Base-by-base conservation (phyloP, 1,140 invertebrate genomes). In the Drosophila varians region DNA sequence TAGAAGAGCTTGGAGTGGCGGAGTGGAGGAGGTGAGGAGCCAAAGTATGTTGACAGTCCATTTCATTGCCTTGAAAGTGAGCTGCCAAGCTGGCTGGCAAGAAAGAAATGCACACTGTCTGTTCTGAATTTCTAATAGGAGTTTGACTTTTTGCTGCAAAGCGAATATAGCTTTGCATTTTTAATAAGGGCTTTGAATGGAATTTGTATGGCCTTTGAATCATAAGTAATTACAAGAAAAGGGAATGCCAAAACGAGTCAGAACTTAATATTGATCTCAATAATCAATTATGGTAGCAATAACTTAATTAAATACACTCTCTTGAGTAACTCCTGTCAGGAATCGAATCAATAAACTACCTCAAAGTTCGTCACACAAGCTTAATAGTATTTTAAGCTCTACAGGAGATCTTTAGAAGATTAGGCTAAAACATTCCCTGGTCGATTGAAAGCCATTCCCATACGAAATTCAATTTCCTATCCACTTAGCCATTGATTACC, bases 381-480 rank as follows among this genome's bases (percentile, higher is more conserved):
- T 23, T 9, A 25, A 18, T 56, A 21, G 38, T 12, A 23, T n/a
- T 26, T 7, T 9, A 7, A 16, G 42, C 6, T 38, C 9, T 0
- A 5, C 5, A 3, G 3, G 11, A 61, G 12, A 34, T 42, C 21
- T 19, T 11, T 14, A 43, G 3, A 7, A 12, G 26, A 62, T 62
- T 43, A 43, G 8, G 21, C 36, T 21, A 47, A 64, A 60, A 26
- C 60, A 36, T 40, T 64, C 36, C 36, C 12, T 57, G 54, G 21
- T 16, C 19, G 26, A 38, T 48, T 64, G 28, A 64, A 23, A 28
- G 42, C 25, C 36, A 7, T 2, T 1, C 52, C 19, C 69, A 16
- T 26, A 46, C 52, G 73, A 73, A 84, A 84, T 84, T 76, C 76
- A 84, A 84, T 84, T 86, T 84, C 79, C 79, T 73, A 60, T 79